These are phyloP conservation scores for Drosophila silvestris DNA, from an alignment of 2,888 invertebrate genomes.

Conservation along the genomic window DNA sequence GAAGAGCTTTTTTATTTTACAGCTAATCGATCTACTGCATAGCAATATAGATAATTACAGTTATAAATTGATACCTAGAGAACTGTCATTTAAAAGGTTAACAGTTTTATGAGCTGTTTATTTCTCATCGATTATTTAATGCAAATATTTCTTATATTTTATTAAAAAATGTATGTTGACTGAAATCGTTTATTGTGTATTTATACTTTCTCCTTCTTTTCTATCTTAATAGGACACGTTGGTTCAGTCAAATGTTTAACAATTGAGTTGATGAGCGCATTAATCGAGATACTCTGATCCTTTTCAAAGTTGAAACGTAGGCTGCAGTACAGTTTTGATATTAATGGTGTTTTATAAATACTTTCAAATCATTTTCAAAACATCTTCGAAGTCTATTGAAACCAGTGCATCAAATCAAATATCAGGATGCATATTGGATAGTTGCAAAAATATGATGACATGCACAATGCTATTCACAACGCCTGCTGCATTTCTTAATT, in stretches of 20 bases:
- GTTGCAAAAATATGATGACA: slow-evolving; percentile 28
- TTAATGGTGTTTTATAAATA: too few species aligned
- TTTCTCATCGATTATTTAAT: neutral
- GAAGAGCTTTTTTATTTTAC: slow-evolving; percentile 12
- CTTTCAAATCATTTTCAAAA: slow-evolving; percentile 11
- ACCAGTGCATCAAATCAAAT: slow-evolving; percentile 51
- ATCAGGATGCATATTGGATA: slow-evolving; percentile 49
- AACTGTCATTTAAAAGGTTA: neutral
- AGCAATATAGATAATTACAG: neutral
- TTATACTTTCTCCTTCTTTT: neutral
- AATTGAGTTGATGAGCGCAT: slow-evolving; percentile 63
- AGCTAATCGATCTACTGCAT: slow-evolving; percentile 5
- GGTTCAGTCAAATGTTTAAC: slow-evolving; percentile 35
- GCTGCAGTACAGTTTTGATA: slow-evolving; percentile 46
- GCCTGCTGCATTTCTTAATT: slow-evolving; percentile 60
- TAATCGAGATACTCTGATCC: slow-evolving; percentile 63
- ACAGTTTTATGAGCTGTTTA: neutral
- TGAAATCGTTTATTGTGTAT: neutral
- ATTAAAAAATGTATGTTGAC: neutral
- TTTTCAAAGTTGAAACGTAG: slow-evolving; percentile 46
- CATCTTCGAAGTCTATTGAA: slow-evolving; percentile 47
- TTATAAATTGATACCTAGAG: neutral
- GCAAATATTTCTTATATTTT: neutral
- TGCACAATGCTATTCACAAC: slow-evolving; percentile 44
- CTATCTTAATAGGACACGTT: neutral